Evolutionary conservation across 1,140 invertebrate species (phyloP), one percentile per base, ranked within the genome.

Genomic region (Rhagoletis zephyria): DNA sequence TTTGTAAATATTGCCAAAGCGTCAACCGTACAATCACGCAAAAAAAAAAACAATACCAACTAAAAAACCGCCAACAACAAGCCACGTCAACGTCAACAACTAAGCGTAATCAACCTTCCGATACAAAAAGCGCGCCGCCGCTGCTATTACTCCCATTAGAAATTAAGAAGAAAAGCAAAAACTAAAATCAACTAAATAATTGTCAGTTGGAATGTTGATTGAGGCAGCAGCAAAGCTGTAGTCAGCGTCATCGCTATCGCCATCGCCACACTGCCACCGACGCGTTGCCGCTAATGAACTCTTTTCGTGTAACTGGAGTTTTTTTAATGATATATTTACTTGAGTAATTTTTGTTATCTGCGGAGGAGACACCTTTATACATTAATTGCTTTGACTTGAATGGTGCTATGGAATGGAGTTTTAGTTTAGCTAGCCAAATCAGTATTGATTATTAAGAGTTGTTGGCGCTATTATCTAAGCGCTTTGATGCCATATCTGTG

Each of bases 1-100:
- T 81, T 81, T 81, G 74, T 81, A 81, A 81, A 81, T 81, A 81
- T 81, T 81, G 74, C 74, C 48, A 81, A 81, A 81, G 70, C 48
- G 19, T 19, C 74, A 81, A 56, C n/a, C 45, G 16, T n/a, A 81
- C 70, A 74, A 51, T 16, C 45, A 10, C 16, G 3, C 48, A 30
- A 30, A 30, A 30, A 30, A 30, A 81, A 81, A 45, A 81, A 30
- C 7, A 77, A 77, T 19, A 30, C 30, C 16, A 77, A 48, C 70
- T 42, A 81, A 19, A n/a, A 81, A 81, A 14, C 1, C 30, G 30
- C 30, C 14, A 81, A 9, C 74, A 59, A 81, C 7, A 12, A 56
- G 48, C 45, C 45, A 7, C 48, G 74, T 19, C 42, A 51, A 81
- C 48, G 48, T 81, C 74, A 30, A 30, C 30, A 81, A 81, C 48